Percentiles rank a stretch among this genome's conserved stretches.
Evolutionary conservation across 2,888 invertebrate genomes (phyloP).

Genomic region (Alviniconcha strummeri): DNA sequence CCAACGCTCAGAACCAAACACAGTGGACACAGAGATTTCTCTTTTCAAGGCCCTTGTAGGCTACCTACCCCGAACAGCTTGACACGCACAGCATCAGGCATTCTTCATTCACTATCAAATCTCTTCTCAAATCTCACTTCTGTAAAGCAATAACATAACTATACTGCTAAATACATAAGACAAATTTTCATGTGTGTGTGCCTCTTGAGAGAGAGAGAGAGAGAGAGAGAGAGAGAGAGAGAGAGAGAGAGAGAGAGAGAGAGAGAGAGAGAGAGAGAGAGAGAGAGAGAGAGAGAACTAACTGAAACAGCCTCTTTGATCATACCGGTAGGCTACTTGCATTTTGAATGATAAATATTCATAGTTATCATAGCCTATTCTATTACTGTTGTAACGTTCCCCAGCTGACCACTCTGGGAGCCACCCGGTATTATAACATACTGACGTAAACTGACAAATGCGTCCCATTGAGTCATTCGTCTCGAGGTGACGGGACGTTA

Average conservation of each 20-base stretch:
- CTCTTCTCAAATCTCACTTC: background rate
- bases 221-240: background rate
- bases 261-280: background rate
- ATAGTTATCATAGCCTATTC: background rate
- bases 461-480: no score
- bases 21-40: background rate
- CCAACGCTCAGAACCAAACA: no score
- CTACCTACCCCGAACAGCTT: background rate
- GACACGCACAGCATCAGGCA: background rate
- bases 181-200: background rate
- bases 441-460: no score
- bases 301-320: background rate
- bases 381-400: background rate
- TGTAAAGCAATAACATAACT: background rate
- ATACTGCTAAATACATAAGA: background rate
- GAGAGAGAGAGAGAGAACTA: background rate
- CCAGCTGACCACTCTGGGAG: background rate
- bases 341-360: background rate
- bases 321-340: background rate
- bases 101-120: background rate
- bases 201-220: background rate
- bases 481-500: background rate
- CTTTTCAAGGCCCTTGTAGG: background rate
- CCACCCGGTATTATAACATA: background rate
- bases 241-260: background rate